phyloP scores from a whole-genome alignment of 2,797 vertebrate species.

The Alosa sapidissima region DNA sequence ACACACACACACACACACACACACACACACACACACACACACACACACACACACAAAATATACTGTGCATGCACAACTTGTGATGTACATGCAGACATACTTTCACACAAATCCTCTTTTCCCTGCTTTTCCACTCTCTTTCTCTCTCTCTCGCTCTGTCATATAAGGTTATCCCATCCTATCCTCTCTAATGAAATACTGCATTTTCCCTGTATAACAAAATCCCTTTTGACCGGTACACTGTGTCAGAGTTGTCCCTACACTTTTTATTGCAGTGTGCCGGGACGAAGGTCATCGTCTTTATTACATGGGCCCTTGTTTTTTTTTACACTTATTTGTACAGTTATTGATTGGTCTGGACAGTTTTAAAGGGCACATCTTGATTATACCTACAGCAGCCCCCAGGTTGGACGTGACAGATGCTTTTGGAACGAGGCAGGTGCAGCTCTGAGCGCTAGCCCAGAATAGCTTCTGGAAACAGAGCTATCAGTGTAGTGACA shows the following conservation, averaged over 20 bases:
- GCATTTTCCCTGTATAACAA: background rate
- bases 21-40: background rate
- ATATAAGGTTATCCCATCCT: background rate
- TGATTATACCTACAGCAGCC: conserved; percentile 11
- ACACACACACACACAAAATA: background rate
- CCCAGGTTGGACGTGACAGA: background rate
- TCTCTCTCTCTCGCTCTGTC: background rate
- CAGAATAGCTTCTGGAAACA: background rate
- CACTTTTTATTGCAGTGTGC: background rate
- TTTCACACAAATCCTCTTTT: background rate
- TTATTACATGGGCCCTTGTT: background rate
- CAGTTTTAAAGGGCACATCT: conserved; percentile 23
- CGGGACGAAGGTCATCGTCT: background rate
- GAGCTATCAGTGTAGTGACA: background rate
- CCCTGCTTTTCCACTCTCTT: background rate
- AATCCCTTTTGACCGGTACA: background rate
- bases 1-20: background rate
- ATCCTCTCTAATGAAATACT: conserved; percentile 13
- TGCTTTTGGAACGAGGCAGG: background rate
- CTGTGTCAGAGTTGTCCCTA: background rate
- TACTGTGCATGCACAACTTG: background rate
- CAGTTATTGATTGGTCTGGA: conserved; percentile 8
- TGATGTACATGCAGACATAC: background rate
- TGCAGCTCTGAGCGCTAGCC: background rate
- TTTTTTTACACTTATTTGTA: conserved; percentile 18